Evolutionary conservation across 2,888 invertebrate species (phyloP), one percentile per base, ranked within the genome.

Genomic region (Caenorhabditis panamensis): DNA sequence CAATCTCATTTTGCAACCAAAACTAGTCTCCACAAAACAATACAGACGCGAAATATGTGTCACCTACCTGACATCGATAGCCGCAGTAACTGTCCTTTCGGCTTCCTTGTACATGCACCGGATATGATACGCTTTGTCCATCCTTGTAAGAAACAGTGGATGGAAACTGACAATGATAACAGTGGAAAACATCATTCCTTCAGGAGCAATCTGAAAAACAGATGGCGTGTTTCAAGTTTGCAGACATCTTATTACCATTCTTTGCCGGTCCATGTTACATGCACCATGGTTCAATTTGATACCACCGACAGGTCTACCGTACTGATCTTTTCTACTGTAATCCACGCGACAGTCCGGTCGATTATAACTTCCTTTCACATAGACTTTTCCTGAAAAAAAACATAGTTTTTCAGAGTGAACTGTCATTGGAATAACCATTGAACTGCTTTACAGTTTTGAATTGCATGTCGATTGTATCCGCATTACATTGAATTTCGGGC

Each of bases 181-280:
- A 6, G 91, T 88, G 0, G 89, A 88, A 67, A 91, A 91, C 83
- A 89, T 88, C 90, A 91, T 91, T 20, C 91, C 91, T 58, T 90
- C 88, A 2, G 89, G 87, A 1, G 82, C 79, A 51, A 89, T 86
- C 88, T 88, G 68, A 62, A 86, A 41, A 16, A 28, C 28, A 28
- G 49, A 16, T 49, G 2, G 22, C 28, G 24, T 22, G 49, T 54
- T 28, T 37, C 36, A 44, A 62, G 20, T 26, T 31, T 36, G 13
- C 47, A 24, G 18, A 1, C 44, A 26, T 26, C n/a, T 2, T 56
- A 11, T 20, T 36, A 90, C 88, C 88, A 87, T 89, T 75, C 90
- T 73, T 64, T 90, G 89, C 51, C 91, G 53, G 62, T 90, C 88
- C 91, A 91, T 91, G 71, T 91, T 89, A 69, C 91, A 91, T 0